These are phyloP conservation scores for Melangyna quadrimaculata DNA, from an alignment of 2,888 invertebrate genomes.

Conservation along the genomic window DNA sequence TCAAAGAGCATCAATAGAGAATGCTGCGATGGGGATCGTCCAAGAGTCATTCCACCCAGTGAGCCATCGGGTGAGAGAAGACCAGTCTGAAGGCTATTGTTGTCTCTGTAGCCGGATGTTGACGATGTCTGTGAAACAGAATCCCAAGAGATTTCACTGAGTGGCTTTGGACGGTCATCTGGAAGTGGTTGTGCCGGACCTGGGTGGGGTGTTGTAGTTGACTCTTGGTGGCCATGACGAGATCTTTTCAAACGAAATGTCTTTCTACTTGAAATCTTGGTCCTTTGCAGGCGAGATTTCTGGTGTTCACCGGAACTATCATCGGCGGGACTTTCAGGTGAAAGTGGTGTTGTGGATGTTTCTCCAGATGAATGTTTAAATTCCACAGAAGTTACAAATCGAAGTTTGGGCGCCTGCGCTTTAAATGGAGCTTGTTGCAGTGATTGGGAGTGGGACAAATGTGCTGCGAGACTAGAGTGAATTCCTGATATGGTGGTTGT, in stretches of 20 bases:
- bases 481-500: slow-evolving; percentile 75
- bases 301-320: slow-evolving; percentile 85
- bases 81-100: slow-evolving; percentile 83
- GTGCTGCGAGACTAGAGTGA: slow-evolving; percentile 79
- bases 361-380: slow-evolving; percentile 91
- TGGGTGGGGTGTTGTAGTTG: slow-evolving; percentile 83
- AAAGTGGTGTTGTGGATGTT: slow-evolving; percentile 88
- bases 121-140: slow-evolving; percentile 92
- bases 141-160: slow-evolving; percentile 89
- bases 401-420: slow-evolving; percentile 85
- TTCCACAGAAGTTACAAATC: slow-evolving; percentile 91
- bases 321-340: slow-evolving; percentile 87
- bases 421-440: slow-evolving; percentile 80
- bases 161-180: slow-evolving; percentile 77
- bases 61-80: slow-evolving; percentile 82
- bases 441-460: slow-evolving; percentile 81
- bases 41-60: slow-evolving; percentile 85
- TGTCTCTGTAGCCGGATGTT: slow-evolving; percentile 91
- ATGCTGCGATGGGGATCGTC: slow-evolving; percentile 88
- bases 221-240: slow-evolving; percentile 86
- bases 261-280: slow-evolving; percentile 96
- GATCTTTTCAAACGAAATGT: slow-evolving; percentile 94
- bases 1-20: slow-evolving; percentile 89
- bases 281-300: slow-evolving; percentile 89
- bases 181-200: slow-evolving; percentile 74